These are phyloP conservation scores for Acromyrmex heyeri DNA, from an alignment of 1,140 invertebrate species.

Conservation along the genomic window DNA sequence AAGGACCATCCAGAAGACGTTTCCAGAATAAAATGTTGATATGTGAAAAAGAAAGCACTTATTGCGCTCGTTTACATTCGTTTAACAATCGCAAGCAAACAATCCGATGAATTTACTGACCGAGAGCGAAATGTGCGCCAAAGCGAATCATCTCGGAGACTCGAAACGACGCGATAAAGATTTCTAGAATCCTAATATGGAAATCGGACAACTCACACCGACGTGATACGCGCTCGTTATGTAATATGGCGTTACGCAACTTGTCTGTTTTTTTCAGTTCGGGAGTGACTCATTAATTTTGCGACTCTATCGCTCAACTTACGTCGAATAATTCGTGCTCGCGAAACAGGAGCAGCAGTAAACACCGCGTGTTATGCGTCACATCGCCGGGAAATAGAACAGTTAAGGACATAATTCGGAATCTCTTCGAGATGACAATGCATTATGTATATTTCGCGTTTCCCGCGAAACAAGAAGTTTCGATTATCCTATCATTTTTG, in stretches of 20 bases:
- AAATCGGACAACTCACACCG: constrained; percentile 42
- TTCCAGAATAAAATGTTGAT: no score
- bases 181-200: constrained; percentile 43
- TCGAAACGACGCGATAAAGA: neutral
- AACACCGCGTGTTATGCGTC: neutral
- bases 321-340: neutral
- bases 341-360: no score
- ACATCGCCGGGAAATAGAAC: neutral
- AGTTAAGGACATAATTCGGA: neutral
- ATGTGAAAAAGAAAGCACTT: neutral
- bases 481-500: no score
- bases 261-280: constrained; percentile 28
- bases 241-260: constrained; percentile 36
- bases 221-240: constrained; percentile 32
- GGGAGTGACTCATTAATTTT: constrained; percentile 41
- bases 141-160: neutral
- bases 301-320: neutral
- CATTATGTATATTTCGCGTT: neutral
- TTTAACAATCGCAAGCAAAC: neutral
- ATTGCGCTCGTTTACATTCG: neutral
- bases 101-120: constrained; percentile 1
- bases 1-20: no score
- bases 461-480: no score
- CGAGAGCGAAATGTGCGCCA: neutral
- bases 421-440: neutral